Conservation (phyloP, 2,113 vertebrate species). For the Lepisosteus osseus region DNA sequence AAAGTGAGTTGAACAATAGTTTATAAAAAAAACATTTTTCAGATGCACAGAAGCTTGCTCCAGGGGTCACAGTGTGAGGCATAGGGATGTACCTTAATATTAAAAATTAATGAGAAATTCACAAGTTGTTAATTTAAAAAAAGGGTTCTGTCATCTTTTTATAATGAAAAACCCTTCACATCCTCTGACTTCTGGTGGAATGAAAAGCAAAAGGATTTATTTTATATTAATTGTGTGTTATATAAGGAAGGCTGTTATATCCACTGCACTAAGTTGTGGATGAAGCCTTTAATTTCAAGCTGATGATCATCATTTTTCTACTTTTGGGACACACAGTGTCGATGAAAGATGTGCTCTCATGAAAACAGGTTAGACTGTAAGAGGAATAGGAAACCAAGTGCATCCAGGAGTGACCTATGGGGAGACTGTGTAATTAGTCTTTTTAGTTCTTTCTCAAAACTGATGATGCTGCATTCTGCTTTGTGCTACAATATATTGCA, state of each 20-base stretch:
- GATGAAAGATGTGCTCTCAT: conserved; percentile 21
- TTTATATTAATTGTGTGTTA: not conserved
- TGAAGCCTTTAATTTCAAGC: not conserved
- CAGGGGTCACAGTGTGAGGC: no score
- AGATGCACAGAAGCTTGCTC: no score
- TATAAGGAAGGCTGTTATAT: not conserved
- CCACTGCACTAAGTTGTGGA: not conserved
- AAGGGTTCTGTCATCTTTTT: no score
- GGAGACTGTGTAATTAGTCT: conserved; percentile 45
- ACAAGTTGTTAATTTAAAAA: no score
- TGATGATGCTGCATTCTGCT: conserved; percentile 11
- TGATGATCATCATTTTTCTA: not conserved
- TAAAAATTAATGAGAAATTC: no score
- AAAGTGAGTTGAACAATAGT: no score
- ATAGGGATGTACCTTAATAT: no score
- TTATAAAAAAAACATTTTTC: no score
- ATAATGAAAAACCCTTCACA: no score
- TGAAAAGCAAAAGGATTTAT: conserved; percentile 15
- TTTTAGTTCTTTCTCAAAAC: not conserved
- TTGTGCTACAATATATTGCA: not conserved
- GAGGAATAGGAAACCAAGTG: conserved; percentile 45
- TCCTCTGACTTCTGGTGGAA: not conserved
- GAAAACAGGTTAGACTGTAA: conserved; percentile 54
- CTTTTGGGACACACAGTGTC: not conserved
- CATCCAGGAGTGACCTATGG: conserved; percentile 36